Evolutionary conservation across 2,113 vertebrate genomes (phyloP).

Genomic region (Erythrolamprus reginae): DNA sequence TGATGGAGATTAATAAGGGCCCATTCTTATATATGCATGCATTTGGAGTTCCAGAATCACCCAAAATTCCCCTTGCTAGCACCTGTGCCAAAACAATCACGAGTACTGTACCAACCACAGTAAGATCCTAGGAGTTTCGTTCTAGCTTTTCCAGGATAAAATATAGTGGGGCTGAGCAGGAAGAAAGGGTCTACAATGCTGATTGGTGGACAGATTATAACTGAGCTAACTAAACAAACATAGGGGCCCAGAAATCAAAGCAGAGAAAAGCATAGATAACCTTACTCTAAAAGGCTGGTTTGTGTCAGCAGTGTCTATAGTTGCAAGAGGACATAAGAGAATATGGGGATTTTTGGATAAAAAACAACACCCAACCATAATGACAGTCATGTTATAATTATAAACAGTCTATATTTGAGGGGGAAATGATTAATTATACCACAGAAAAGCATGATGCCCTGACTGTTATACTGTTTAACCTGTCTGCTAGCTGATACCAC

Average conservation of each 20-base stretch:
- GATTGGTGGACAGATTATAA: neutral
- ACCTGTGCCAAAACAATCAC: neutral
- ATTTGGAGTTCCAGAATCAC: neutral
- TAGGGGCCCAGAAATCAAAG: neutral
- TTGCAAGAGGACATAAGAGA: neutral
- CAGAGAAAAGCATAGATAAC: neutral
- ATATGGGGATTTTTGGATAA: neutral
- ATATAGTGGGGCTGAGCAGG: neutral
- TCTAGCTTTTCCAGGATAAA: neutral
- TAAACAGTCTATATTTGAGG: neutral
- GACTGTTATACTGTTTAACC: neutral
- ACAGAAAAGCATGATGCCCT: neutral
- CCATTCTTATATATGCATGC: neutral
- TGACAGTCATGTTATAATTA: neutral
- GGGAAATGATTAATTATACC: neutral
- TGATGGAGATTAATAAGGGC: neutral
- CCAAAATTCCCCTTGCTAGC: neutral
- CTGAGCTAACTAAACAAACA: neutral
- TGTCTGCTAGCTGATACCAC: neutral
- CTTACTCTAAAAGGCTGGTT: neutral
- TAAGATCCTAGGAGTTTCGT: neutral
- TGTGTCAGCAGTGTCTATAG: neutral
- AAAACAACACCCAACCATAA: neutral
- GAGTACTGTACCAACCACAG: neutral
- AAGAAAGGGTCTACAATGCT: neutral